Conservation (phyloP, 2,113 vertebrate genomes). For the Coturnix japonica region DNA sequence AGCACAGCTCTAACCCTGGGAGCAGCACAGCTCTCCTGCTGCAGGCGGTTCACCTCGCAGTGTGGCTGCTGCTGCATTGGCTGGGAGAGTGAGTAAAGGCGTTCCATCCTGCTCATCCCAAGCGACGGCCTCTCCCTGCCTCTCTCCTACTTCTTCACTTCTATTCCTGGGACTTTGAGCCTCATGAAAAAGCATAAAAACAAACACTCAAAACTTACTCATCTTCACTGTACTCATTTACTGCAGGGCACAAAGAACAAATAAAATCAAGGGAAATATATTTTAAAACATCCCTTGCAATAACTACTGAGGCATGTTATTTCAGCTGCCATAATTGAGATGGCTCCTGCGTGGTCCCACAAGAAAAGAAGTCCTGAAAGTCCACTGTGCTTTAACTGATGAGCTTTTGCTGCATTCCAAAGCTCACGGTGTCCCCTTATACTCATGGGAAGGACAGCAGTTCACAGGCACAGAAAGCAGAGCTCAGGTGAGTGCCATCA, state of each 20-base stretch:
- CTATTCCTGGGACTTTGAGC: not conserved
- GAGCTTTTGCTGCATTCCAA: not conserved
- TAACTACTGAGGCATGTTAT: no score
- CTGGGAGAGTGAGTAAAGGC: not conserved
- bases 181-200: not conserved
- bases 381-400: rapidly evolving
- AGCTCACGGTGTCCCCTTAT: not conserved
- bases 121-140: rapidly evolving
- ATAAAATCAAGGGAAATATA: not conserved
- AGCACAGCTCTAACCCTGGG: rapidly evolving
- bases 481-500: rapidly evolving
- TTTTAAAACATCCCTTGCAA: not conserved
- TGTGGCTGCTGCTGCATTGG: not conserved
- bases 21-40: rapidly evolving
- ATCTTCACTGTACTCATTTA: not conserved
- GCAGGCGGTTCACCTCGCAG: rapidly evolving
- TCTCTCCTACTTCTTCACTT: not conserved
- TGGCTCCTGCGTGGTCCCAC: not conserved
- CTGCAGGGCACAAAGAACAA: not conserved
- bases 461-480: not conserved
- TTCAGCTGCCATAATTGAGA: rapidly evolving
- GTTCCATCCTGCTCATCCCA: not conserved
- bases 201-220: not conserved
- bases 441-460: not conserved
- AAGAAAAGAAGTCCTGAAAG: not conserved